Percentiles rank a stretch among this genome's conserved stretches.
Evolutionary conservation across 2,113 vertebrate genomes (phyloP).

Genomic region (Phylloscopus trochilus): DNA sequence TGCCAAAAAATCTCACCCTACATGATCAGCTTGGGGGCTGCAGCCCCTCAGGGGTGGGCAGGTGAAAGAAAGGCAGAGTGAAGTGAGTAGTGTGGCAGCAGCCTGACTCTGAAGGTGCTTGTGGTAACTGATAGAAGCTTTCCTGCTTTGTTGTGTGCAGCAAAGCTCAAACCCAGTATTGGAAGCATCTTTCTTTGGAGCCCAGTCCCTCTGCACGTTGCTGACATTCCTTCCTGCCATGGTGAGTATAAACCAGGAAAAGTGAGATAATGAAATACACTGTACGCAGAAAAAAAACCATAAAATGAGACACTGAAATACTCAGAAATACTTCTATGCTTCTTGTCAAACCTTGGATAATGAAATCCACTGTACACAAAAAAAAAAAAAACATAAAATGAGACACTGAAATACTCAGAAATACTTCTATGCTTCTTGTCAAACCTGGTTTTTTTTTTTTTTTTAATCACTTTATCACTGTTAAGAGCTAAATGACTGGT

Average conservation of each 20-base stretch:
- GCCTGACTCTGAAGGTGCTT: accelerated
- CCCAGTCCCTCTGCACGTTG: not conserved
- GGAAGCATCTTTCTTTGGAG: not conserved
- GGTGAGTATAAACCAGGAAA: not conserved
- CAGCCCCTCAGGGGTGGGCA: accelerated
- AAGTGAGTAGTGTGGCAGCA: not conserved
- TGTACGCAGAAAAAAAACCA: not conserved
- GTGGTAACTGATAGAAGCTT: not conserved
- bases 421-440: not conserved
- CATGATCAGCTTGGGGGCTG: not conserved
- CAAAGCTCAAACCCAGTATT: not conserved
- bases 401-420: not conserved
- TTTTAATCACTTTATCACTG: not conserved
- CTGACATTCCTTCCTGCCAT: not conserved
- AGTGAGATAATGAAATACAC: not conserved
- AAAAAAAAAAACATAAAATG: not conserved
- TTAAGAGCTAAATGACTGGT: not conserved
- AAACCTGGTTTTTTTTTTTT: accelerated
- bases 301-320: not conserved
- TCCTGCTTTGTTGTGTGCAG: not conserved
- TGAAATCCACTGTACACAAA: not conserved
- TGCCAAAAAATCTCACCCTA: accelerated
- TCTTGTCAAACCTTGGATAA: too few relatives aligned
- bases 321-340: not conserved
- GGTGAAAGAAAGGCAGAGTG: accelerated